phyloP scores from a whole-genome alignment of 2,797 vertebrate species.

The Lithobates sylvaticus region DNA sequence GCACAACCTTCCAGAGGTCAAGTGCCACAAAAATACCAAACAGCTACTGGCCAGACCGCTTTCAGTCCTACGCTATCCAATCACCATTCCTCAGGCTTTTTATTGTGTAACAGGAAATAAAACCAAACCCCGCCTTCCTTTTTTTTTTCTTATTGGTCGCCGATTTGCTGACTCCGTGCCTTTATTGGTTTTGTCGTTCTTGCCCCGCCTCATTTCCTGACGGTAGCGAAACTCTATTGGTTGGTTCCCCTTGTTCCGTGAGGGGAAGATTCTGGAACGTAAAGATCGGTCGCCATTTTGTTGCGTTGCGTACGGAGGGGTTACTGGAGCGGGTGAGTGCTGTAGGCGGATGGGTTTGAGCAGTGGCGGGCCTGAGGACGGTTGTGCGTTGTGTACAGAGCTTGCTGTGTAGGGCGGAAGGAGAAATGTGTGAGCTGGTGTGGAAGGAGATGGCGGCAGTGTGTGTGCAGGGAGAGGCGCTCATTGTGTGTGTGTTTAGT shows the following conservation, averaged over 20 bases:
- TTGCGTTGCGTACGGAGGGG: neutral
- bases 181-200: neutral
- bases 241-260: neutral
- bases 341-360: neutral
- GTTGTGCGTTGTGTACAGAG: no score
- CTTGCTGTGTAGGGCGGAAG: no score
- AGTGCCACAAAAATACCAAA: neutral
- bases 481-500: no score
- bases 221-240: neutral
- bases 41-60: no score
- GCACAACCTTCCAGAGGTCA: no score
- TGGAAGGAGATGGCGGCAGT: no score
- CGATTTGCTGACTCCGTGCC: no score
- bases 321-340: slow-evolving; percentile 64
- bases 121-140: slow-evolving; percentile 12
- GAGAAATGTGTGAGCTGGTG: no score
- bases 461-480: no score
- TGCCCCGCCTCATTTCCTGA: neutral
- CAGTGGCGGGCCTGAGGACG: no score
- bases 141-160: neutral
- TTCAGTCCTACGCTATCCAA: neutral
- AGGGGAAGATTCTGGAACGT: slow-evolving; percentile 39
- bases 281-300: slow-evolving; percentile 7
- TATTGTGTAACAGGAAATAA: neutral
- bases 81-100: neutral